phyloP scores from a whole-genome alignment of 2,888 invertebrate genomes.

The Cosmorhoe ocellata region DNA sequence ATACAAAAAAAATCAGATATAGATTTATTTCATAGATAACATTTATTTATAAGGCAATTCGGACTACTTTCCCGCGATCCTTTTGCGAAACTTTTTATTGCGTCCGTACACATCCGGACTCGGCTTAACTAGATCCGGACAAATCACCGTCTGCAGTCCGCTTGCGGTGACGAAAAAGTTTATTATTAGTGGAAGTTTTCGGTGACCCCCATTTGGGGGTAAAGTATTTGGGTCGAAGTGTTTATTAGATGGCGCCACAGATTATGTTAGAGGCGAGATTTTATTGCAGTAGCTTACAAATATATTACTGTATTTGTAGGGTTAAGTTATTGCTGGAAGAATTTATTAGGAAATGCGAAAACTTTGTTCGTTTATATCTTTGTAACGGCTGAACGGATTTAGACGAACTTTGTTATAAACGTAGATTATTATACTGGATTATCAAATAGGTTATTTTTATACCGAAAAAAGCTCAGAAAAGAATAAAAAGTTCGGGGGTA shows the following conservation, averaged over 20 bases:
- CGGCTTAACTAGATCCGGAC: conserved; percentile 38
- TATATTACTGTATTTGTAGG: too few relatives aligned
- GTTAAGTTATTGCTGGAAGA: too few relatives aligned
- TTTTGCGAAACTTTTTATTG: conserved; percentile 32
- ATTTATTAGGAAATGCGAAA: too few relatives aligned
- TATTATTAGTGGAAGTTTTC: conserved; percentile 37
- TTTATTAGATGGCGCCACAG: conserved; percentile 20
- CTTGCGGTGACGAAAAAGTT: conserved; percentile 35
- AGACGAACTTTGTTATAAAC: too few relatives aligned
- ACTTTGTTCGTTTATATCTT: too few relatives aligned
- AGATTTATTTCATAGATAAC: neutral
- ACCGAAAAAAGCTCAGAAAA: too few relatives aligned
- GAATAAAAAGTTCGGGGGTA: too few relatives aligned
- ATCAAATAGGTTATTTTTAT: too few relatives aligned
- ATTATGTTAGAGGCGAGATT: conserved; percentile 3
- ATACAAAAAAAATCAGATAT: too few relatives aligned
- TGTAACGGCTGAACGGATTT: too few relatives aligned
- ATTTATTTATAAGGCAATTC: neutral
- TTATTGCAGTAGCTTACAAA: neutral
- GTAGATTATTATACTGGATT: too few relatives aligned
- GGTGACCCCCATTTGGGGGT: conserved; percentile 20
- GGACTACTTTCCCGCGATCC: conserved; percentile 19
- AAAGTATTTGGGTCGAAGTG: conserved; percentile 24
- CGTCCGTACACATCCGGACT: conserved; percentile 28
- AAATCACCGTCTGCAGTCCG: conserved; percentile 34